A percentile compares a stretch with the other conserved stretches of the same genome.
phyloP scores from a whole-genome alignment of 92 coral and sea anemone species.

The Palythoa grandis region DNA sequence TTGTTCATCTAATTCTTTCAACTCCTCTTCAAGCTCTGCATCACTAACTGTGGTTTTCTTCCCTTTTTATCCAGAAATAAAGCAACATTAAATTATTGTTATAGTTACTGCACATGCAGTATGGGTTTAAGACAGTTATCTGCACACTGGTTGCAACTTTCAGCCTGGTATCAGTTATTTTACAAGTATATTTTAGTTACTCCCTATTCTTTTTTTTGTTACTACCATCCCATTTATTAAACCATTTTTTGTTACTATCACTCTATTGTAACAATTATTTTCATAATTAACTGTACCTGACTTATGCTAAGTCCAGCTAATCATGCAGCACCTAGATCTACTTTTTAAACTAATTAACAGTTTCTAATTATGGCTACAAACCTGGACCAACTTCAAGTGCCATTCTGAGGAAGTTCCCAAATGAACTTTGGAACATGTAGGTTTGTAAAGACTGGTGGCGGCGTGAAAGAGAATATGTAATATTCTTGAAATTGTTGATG shows the following conservation, averaged over 20 bases:
- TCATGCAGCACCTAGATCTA: no score
- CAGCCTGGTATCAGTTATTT: no score
- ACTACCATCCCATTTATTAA: no score
- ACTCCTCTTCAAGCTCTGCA: neutral
- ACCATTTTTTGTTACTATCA: no score
- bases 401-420: constrained; percentile 48
- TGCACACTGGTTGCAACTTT: neutral
- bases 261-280: no score
- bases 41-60: constrained; percentile 49
- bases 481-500: constrained; percentile 71
- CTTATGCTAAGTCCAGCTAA: no score
- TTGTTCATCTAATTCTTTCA: constrained; percentile 42
- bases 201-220: no score
- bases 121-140: neutral
- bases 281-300: no score
- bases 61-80: constrained; percentile 17
- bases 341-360: no score
- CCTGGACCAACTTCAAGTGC: constrained; percentile 74
- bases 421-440: constrained; percentile 58
- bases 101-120: neutral
- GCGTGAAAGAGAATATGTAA: constrained; percentile 64
- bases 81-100: neutral
- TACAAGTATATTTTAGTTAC: no score
- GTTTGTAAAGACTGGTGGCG: constrained; percentile 69
- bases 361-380: neutral